Evolutionary conservation across 1,140 invertebrate genomes (phyloP), one percentile per base, ranked within the genome.

Genomic region (Apolygus lucorum): DNA sequence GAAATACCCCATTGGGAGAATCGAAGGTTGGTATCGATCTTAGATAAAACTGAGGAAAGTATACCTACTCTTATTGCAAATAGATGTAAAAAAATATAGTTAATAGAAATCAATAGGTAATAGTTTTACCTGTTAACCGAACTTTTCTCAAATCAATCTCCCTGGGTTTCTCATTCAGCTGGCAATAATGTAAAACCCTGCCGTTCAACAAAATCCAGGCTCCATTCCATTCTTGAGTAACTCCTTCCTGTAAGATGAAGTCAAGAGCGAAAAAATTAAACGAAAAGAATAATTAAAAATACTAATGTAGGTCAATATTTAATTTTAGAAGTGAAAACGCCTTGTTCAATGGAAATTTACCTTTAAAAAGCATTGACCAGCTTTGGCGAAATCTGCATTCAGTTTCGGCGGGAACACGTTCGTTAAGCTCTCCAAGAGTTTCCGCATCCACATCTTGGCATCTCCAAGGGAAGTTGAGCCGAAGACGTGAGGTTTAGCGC

Each of bases 81-180:
- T n/a, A n/a, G n/a, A n/a, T n/a, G n/a, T n/a, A n/a, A n/a, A n/a
- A n/a, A n/a, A n/a, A n/a, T n/a, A n/a, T n/a, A n/a, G n/a, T n/a
- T n/a, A n/a, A n/a, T n/a, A n/a, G n/a, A n/a, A n/a, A n/a, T n/a
- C n/a, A n/a, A n/a, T n/a, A n/a, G n/a, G n/a, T n/a, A n/a, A n/a
- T n/a, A n/a, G n/a, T n/a, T n/a, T 42, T 76, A 89, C 90, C 85
- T 71, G 93, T 87, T 76, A 84, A 90, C 75, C 87, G 83, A 4
- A 90, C 90, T 83, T 93, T 93, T 52, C 91, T 80, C 24, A 93
- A 79, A 79, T 94, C 91, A 67, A 89, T 81, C 34, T 83, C 82
- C 74, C 85, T 83, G 1, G 88, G 78, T 49, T 81, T 79, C 27
- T 76, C 74, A 14, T 78, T 76, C 17, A 82, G 82, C 2, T 82